Conservation (phyloP, 2,888 invertebrate genomes). For the Drosophila robusta region DNA sequence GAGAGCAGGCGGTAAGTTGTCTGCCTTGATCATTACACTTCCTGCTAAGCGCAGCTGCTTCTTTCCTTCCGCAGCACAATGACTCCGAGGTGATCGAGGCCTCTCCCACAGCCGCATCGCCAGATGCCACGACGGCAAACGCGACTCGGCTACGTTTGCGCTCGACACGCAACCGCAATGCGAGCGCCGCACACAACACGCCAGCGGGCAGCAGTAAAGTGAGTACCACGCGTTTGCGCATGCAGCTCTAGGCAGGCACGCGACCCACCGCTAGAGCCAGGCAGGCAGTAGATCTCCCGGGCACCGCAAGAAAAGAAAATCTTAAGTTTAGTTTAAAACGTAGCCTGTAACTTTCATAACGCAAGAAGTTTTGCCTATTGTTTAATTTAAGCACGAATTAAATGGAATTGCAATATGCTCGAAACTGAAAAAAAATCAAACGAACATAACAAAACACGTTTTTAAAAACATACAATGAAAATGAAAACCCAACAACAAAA, state of each 20-base stretch:
- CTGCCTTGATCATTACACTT: neutral
- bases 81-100: conserved; percentile 77
- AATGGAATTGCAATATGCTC: conserved; percentile 5
- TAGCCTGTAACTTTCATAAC: conserved; percentile 16
- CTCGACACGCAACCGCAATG: conserved; percentile 50
- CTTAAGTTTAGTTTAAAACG: conserved; percentile 2
- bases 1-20: conserved; percentile 39
- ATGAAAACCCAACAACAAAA: conserved; percentile 32
- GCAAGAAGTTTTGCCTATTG: conserved; percentile 2
- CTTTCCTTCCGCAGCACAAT: conserved; percentile 53
- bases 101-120: conserved; percentile 67
- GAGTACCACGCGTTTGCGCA: conserved; percentile 64
- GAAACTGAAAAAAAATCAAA: conserved; percentile 18
- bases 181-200: conserved; percentile 18
- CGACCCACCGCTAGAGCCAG: neutral
- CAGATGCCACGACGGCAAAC: neutral
- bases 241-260: conserved; percentile 61
- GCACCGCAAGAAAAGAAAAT: neutral
- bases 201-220: conserved; percentile 57
- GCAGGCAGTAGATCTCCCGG: conserved; percentile 10
- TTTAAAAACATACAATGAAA: conserved; percentile 31
- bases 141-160: conserved; percentile 57
- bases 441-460: conserved; percentile 14
- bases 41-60: neutral
- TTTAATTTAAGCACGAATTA: conserved; percentile 7